Conservation (phyloP, 2,888 invertebrate species). For the Meta bourneti region DNA sequence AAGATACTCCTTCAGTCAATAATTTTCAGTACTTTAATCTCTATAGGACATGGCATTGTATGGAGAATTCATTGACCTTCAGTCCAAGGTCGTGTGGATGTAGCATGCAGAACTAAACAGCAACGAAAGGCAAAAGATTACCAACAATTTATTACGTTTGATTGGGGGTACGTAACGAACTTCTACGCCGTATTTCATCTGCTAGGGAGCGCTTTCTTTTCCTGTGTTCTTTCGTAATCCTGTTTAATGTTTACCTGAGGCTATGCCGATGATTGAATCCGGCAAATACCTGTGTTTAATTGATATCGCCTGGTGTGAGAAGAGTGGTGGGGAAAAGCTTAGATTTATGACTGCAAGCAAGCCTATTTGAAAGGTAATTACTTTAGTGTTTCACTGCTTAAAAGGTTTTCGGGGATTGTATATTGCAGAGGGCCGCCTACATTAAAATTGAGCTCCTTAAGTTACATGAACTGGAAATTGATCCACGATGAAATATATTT, state of each 20-base stretch:
- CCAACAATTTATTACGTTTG: slow-evolving; percentile 40
- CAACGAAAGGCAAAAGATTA: slow-evolving; percentile 2
- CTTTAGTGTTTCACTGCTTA: slow-evolving; percentile 27
- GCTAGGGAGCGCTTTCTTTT: slow-evolving; percentile 8
- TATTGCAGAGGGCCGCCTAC: slow-evolving; percentile 31
- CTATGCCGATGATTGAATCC: slow-evolving; percentile 59
- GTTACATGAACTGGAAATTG: background rate
- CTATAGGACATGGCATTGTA: background rate
- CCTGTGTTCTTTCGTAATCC: slow-evolving; percentile 32
- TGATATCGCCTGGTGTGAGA: slow-evolving; percentile 31
- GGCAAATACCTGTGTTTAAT: slow-evolving; percentile 59
- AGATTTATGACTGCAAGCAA: slow-evolving; percentile 42
- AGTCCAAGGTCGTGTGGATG: slow-evolving; percentile 41
- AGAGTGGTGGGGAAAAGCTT: slow-evolving; percentile 1
- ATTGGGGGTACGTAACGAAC: slow-evolving; percentile 33
- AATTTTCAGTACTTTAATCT: slow-evolving; percentile 8
- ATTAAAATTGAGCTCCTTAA: slow-evolving; percentile 6
- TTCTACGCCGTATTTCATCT: background rate
- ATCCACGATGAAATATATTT: too few species aligned
- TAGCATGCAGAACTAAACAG: background rate
- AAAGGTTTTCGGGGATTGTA: slow-evolving; percentile 32
- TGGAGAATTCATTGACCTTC: slow-evolving; percentile 42
- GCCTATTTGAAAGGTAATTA: slow-evolving; percentile 44
- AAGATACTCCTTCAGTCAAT: background rate
- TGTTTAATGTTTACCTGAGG: slow-evolving; percentile 40